phyloP scores from a whole-genome alignment of 2,888 invertebrate species.

The Coelinius sp. region DNA sequence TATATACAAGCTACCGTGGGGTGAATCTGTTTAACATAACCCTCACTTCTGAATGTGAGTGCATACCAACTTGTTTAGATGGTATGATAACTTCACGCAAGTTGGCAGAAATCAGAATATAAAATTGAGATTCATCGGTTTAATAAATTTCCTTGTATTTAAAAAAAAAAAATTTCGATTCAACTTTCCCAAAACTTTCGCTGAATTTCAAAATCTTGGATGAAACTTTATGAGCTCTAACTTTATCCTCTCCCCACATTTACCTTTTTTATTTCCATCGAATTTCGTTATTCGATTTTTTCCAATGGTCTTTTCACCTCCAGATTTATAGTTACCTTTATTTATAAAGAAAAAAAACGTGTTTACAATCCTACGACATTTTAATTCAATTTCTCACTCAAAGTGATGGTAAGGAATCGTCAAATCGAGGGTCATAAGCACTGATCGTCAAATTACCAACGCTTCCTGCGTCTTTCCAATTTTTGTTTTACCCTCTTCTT shows the following conservation, averaged over 20 bases:
- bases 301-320: background rate
- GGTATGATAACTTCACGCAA: conserved; percentile 28
- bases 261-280: background rate
- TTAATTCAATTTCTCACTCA: conserved; percentile 50
- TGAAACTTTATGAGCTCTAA: background rate
- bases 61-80: conserved; percentile 27
- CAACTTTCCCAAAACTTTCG: background rate
- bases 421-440: conserved; percentile 36
- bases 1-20: conserved; percentile 23
- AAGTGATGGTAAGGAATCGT: conserved; percentile 43
- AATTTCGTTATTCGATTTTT: background rate
- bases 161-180: background rate
- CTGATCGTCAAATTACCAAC: conserved; percentile 3
- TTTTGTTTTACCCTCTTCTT: too few relatives aligned
- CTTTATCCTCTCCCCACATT: too few relatives aligned
- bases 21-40: conserved; percentile 33
- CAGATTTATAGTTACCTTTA: background rate
- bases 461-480: background rate
- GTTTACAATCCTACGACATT: conserved; percentile 36
- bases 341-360: background rate
- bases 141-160: background rate
- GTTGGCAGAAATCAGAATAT: conserved; percentile 28
- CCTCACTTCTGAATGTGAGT: conserved; percentile 14
- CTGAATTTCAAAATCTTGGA: background rate
- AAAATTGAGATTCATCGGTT: background rate